These are phyloP conservation scores for Oceanites oceanicus DNA, from an alignment of 2,113 vertebrate genomes.

Conservation along the genomic window DNA sequence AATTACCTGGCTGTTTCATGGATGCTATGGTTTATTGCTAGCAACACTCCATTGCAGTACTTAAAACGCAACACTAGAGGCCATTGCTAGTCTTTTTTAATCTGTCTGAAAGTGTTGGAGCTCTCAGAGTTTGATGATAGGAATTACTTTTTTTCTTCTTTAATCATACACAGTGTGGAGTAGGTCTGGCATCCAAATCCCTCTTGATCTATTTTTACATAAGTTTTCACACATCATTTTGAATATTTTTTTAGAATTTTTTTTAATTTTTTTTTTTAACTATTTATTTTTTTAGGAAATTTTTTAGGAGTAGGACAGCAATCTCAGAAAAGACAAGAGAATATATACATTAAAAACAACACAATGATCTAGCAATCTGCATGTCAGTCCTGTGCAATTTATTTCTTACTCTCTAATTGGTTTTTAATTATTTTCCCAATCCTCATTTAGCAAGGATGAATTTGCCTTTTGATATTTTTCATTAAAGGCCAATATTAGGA, in stretches of 20 bases:
- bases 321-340: not conserved
- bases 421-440: not conserved
- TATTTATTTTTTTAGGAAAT: not conserved
- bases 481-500: not conserved
- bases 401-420: not conserved
- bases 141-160: not conserved
- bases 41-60: not conserved
- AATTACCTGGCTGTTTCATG: not conserved
- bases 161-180: rapidly evolving
- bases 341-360: not conserved
- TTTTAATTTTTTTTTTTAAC: not conserved
- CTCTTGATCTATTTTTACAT: not conserved
- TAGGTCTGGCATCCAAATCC: not conserved
- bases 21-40: not conserved
- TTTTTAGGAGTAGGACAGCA: not conserved
- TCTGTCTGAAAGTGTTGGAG: not conserved
- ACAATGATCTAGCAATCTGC: not conserved
- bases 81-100: not conserved
- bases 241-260: not conserved
- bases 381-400: not conserved
- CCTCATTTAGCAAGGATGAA: not conserved
- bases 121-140: not conserved
- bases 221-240: not conserved
- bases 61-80: conserved; percentile 21
- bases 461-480: not conserved